phyloP scores from a whole-genome alignment of 1,140 invertebrate genomes.

The Euwallacea similis region DNA sequence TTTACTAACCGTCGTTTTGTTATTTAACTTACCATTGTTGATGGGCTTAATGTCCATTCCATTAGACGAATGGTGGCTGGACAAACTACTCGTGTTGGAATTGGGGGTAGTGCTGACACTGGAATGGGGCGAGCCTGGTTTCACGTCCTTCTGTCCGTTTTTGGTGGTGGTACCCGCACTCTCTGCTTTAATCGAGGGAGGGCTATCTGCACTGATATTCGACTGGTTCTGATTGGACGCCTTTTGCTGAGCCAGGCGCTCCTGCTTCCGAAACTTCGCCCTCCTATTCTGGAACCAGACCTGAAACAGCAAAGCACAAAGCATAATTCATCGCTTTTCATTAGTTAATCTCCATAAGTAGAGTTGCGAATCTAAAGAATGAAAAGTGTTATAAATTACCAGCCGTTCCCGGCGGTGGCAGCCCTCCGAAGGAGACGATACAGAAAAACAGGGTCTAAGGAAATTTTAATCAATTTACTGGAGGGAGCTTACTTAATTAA shows the following conservation, averaged over 20 bases:
- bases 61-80: slow-evolving; percentile 54
- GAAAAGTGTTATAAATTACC: slow-evolving; percentile 42
- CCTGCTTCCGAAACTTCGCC: slow-evolving; percentile 92
- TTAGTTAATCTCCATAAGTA: slow-evolving; percentile 45
- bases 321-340: slow-evolving; percentile 42
- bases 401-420: slow-evolving; percentile 1
- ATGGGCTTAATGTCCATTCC: slow-evolving; percentile 54
- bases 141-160: slow-evolving; percentile 50
- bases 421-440: slow-evolving; percentile 30
- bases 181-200: slow-evolving; percentile 49
- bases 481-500: slow-evolving; percentile 34
- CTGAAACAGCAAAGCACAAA: slow-evolving; percentile 58
- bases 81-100: slow-evolving; percentile 52
- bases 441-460: slow-evolving; percentile 36
- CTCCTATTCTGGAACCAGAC: slow-evolving; percentile 94
- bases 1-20: slow-evolving; percentile 34
- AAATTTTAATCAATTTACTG: slow-evolving; percentile 39
- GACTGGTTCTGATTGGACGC: slow-evolving; percentile 53
- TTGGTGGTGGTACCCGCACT: slow-evolving; percentile 44
- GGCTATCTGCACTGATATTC: slow-evolving; percentile 41
- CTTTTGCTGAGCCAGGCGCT: slow-evolving; percentile 80
- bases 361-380: slow-evolving; percentile 43
- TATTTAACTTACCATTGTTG: slow-evolving; percentile 49
- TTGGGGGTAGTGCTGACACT: slow-evolving; percentile 56
- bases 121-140: slow-evolving; percentile 55